phyloP scores from a whole-genome alignment of 1,140 invertebrate genomes.

The Hermetia illucens region DNA sequence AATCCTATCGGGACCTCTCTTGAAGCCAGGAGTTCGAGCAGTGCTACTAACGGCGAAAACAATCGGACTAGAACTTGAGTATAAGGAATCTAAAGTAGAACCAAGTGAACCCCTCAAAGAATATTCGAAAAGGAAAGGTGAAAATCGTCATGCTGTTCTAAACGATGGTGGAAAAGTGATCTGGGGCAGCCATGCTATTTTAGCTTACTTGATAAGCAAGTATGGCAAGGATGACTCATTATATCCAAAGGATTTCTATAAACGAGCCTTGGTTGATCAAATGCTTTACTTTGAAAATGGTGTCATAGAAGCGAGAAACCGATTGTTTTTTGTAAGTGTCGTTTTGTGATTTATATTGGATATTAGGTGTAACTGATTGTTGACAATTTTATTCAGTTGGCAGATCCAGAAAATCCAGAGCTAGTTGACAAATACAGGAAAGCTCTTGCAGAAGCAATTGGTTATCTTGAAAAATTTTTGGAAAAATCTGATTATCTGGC shows the following conservation, averaged over 20 bases:
- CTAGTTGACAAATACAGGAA: too few species aligned
- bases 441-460: too few species aligned
- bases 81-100: too few species aligned
- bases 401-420: too few species aligned
- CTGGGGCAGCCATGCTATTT: constrained; percentile 9
- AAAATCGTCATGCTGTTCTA: too few species aligned
- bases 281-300: constrained; percentile 47
- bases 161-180: constrained; percentile 28
- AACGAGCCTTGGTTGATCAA: constrained; percentile 42
- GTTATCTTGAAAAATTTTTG: too few species aligned
- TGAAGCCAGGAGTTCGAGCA: not conserved
- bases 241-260: constrained; percentile 44
- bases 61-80: not conserved
- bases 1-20: not conserved
- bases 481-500: too few species aligned
- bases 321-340: constrained; percentile 40
- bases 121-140: too few species aligned
- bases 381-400: too few species aligned
- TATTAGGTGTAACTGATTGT: too few species aligned
- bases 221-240: constrained; percentile 25
- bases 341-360: too few species aligned
- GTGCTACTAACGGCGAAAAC: not conserved
- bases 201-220: constrained; percentile 6
- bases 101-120: too few species aligned
- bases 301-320: constrained; percentile 37